Percentiles rank a stretch among this genome's conserved stretches.
phyloP scores from a whole-genome alignment of 2,797 vertebrate genomes.

The Tokudaia muenninki region DNA sequence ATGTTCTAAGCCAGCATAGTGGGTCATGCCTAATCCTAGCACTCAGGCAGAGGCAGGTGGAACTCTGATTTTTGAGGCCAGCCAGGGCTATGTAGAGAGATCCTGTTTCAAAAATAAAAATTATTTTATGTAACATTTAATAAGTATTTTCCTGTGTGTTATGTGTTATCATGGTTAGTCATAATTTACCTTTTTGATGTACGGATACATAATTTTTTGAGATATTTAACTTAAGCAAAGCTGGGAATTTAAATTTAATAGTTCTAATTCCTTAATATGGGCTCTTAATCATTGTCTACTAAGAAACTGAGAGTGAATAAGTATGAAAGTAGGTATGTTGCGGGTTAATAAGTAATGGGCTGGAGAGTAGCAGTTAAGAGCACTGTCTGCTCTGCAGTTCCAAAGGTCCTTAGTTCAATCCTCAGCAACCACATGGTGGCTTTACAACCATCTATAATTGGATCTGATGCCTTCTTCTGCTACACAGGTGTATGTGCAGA shows the following conservation, averaged over 20 bases:
- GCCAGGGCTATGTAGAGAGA: not conserved
- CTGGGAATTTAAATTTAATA: not conserved
- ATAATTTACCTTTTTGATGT: slow-evolving; percentile 41
- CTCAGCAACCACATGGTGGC: too few species aligned
- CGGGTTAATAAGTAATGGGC: not conserved
- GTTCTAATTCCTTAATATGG: not conserved
- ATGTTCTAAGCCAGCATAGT: not conserved
- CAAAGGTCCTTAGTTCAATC: too few species aligned
- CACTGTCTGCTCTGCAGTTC: too few species aligned
- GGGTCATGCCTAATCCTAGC: not conserved
- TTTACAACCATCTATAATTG: too few species aligned
- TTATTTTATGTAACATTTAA: not conserved
- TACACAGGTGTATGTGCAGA: not conserved
- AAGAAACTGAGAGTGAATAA: slow-evolving; percentile 5
- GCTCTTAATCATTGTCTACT: not conserved
- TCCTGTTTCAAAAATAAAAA: not conserved
- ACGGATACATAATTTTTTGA: not conserved
- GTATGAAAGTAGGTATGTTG: slow-evolving; percentile 2
- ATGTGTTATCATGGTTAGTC: not conserved
- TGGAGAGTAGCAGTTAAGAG: too few species aligned
- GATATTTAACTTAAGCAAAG: not conserved
- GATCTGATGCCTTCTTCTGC: not conserved
- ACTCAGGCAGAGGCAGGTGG: not conserved
- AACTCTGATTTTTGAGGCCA: not conserved
- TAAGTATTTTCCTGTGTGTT: not conserved